Base-by-base conservation (phyloP, 1,140 invertebrate genomes). In the Chymomyza costata region DNA sequence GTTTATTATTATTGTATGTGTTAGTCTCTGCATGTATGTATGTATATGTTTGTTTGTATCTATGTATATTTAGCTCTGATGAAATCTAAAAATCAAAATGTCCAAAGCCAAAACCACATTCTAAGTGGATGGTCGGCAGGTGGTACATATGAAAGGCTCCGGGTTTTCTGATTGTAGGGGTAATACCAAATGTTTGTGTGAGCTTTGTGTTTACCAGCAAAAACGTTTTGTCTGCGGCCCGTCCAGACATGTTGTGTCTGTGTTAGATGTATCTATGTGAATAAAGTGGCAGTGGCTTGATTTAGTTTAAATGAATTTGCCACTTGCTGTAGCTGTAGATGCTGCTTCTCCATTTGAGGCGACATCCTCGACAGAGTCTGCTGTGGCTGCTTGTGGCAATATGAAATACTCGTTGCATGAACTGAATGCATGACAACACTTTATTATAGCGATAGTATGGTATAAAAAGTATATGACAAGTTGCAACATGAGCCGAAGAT, bases 371-470 rank as follows among this genome's bases (percentile, higher is more conserved):
- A n/a, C n/a, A n/a, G n/a, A n/a, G n/a, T 31, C 5, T 49, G 53
- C 17, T 44, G 11, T 17, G 48, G 14, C 25, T 52, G 17, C 16
- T n/a, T 25, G 21, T 14, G 60, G 40, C 45, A 65, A 64, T 70
- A 70, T 70, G 66, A 70, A 57, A 61, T 65, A 65, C 50, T 37
- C 57, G 58, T 65, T 61, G 61, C 34, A 56, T 46, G 61, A 25
- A 25, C 8, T 25, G 67, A 65, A 71, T 70, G 67, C 67, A 54
- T 70, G 66, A 70, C 67, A 71, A 71, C 67, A 70, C 53, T 70
- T 70, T 71, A 70, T 70, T 70, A 70, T 53, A 60, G 66, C 63
- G n/a, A n/a, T n/a, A n/a, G n/a, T n/a, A n/a, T n/a, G n/a, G n/a
- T n/a, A n/a, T n/a, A n/a, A n/a, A 59, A 48, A 47, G 56, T 35